A percentile compares a stretch with the other conserved stretches of the same genome.
These are phyloP conservation scores for Aradophagus sp. DNA, from an alignment of 1,140 invertebrate species.

Conservation along the genomic window DNA sequence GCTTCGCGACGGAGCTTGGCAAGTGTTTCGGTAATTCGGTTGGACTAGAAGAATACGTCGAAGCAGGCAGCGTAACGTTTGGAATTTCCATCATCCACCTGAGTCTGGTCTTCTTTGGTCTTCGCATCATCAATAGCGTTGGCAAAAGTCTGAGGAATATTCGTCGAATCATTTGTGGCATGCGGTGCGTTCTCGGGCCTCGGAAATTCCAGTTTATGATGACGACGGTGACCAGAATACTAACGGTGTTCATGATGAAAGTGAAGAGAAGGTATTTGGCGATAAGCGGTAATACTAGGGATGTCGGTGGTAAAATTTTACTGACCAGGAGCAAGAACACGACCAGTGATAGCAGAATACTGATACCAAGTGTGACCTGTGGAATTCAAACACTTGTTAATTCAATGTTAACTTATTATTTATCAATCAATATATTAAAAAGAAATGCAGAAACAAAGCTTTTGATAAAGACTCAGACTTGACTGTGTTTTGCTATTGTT, in stretches of 20 bases:
- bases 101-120: slow-evolving; percentile 92
- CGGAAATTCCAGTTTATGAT: slow-evolving; percentile 99
- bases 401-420: too few relatives aligned
- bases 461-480: too few relatives aligned
- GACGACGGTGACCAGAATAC: slow-evolving; percentile 98
- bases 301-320: slow-evolving; percentile 98
- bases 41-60: slow-evolving; percentile 83
- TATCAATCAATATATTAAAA: too few relatives aligned
- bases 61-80: slow-evolving; percentile 87
- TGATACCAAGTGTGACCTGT: slow-evolving; percentile 92
- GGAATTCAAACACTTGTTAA: too few relatives aligned
- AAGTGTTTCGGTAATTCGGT: slow-evolving; percentile 86
- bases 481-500: too few relatives aligned
- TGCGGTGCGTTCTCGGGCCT: slow-evolving; percentile 90
- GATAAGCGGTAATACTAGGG: slow-evolving; percentile 95
- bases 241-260: slow-evolving; percentile 99
- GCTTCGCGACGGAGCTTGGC: slow-evolving; percentile 78
- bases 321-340: slow-evolving; percentile 99
- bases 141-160: slow-evolving; percentile 96
- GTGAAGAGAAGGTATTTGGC: slow-evolving; percentile 99
- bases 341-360: slow-evolving; percentile 98
- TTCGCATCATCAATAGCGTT: slow-evolving; percentile 89
- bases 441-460: too few relatives aligned
- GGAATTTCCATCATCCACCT: slow-evolving; percentile 99
- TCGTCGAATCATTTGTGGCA: slow-evolving; percentile 93